Evolutionary conservation across 2,888 invertebrate species (phyloP).

Genomic region (Allolobophora icterica): DNA sequence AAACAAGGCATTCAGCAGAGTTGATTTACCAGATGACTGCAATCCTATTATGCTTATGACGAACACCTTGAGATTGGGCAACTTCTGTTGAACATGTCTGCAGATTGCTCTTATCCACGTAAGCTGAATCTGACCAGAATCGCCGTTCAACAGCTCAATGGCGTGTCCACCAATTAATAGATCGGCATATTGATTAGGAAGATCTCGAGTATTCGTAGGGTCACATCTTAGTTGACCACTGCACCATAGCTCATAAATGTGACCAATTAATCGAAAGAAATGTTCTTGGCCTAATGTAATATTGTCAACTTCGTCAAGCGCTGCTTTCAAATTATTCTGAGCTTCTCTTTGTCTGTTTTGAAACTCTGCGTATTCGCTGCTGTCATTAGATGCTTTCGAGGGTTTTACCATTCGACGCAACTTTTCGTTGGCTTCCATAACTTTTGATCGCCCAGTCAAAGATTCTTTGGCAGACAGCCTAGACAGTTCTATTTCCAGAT

Average conservation of each 20-base stretch:
- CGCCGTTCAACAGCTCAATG: slow-evolving; percentile 10
- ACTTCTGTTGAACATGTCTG: background rate
- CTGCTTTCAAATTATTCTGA: background rate
- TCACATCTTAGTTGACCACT: background rate
- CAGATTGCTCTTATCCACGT: background rate
- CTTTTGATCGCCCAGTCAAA: background rate
- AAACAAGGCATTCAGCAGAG: slow-evolving; percentile 24
- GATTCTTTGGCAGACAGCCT: background rate
- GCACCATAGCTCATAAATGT: background rate
- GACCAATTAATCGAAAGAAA: background rate
- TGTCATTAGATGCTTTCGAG: background rate
- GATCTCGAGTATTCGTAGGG: background rate
- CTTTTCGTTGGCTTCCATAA: background rate
- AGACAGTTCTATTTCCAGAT: background rate
- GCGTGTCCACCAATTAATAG: background rate
- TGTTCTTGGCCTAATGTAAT: slow-evolving; percentile 20
- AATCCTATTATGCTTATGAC: slow-evolving; percentile 20
- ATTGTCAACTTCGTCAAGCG: background rate
- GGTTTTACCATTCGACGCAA: background rate
- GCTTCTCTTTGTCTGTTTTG: background rate
- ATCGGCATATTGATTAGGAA: background rate
- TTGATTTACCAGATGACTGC: slow-evolving; percentile 19
- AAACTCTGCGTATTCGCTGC: background rate
- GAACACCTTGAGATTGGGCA: background rate
- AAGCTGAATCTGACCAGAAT: slow-evolving; percentile 2